These are phyloP conservation scores for Scyliorhinus canicula DNA, from an alignment of 2,797 vertebrate species.

Conservation along the genomic window DNA sequence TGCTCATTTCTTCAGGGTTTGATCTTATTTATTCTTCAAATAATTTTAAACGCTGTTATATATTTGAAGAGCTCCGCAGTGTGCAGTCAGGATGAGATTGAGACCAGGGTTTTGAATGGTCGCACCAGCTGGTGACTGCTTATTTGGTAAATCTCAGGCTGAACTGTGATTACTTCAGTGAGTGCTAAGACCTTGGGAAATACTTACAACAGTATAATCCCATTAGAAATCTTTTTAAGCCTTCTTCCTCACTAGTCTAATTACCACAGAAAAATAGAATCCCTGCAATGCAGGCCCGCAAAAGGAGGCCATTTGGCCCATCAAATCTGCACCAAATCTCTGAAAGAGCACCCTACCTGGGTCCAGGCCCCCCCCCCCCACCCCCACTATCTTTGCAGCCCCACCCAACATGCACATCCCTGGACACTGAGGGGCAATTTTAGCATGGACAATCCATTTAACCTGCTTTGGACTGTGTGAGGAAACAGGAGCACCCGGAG, in stretches of 20 bases:
- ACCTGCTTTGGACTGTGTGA: too few species aligned
- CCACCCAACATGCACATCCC: too few species aligned
- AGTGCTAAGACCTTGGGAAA: neutral
- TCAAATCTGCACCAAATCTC: too few species aligned
- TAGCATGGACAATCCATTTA: too few species aligned
- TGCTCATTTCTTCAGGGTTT: neutral
- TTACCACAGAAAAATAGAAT: too few species aligned
- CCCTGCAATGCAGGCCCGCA: too few species aligned
- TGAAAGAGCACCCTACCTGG: too few species aligned
- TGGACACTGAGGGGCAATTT: too few species aligned
- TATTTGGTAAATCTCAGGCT: neutral
- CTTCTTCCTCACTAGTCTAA: neutral
- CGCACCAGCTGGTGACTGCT: neutral
- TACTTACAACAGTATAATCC: neutral
- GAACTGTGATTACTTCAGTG: neutral
- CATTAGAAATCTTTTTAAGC: neutral
- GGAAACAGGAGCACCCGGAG: too few species aligned
- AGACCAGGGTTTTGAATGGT: neutral
- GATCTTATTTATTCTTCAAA: constrained; percentile 1
- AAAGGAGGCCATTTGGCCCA: too few species aligned
- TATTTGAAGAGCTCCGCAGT: neutral
- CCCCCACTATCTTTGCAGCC: too few species aligned
- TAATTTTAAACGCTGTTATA: neutral
- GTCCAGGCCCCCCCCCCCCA: too few species aligned
- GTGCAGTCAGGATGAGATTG: neutral